Conservation (phyloP, 92 coral and sea anemone genomes). For the Porites evermanni region DNA sequence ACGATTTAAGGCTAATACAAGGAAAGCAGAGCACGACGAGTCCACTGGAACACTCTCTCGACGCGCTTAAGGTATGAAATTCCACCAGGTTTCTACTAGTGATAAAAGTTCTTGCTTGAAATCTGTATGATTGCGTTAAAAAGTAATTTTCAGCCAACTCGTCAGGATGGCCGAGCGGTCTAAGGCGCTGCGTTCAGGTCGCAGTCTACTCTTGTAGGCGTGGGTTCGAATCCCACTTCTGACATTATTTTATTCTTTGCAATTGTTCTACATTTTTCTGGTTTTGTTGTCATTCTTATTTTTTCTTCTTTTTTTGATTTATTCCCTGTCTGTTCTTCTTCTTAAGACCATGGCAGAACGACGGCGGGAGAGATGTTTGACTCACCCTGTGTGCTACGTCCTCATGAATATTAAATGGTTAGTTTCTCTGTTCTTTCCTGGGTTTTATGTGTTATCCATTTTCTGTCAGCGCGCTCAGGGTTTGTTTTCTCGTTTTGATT, state of each 20-base stretch:
- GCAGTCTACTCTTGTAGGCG: conserved; percentile 99
- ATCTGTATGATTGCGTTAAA: too few species aligned
- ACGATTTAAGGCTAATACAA: conserved; percentile 72
- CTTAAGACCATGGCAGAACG: conserved; percentile 87
- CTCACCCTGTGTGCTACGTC: conserved; percentile 88
- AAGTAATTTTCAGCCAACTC: too few species aligned
- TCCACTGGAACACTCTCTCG: conserved; percentile 62
- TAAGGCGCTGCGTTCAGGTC: conserved; percentile 99
- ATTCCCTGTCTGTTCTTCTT: neutral
- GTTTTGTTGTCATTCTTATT: too few species aligned
- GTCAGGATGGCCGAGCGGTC: conserved; percentile 99
- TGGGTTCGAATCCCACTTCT: conserved; percentile 99
- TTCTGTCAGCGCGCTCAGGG: neutral
- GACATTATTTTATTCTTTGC: too few species aligned
- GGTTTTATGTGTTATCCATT: too few species aligned
- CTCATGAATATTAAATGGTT: conserved; percentile 85
- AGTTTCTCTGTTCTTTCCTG: neutral
- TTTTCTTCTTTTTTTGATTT: too few species aligned
- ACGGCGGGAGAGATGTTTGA: conserved; percentile 86
- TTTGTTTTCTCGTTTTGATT: too few species aligned
- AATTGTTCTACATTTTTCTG: too few species aligned
- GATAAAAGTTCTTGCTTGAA: too few species aligned
- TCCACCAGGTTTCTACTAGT: neutral
- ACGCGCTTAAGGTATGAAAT: conserved; percentile 67
- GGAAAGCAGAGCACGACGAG: conserved; percentile 65